Base-by-base conservation (phyloP, 2,888 invertebrate genomes). In the Gymnoscelis rufifasciata region DNA sequence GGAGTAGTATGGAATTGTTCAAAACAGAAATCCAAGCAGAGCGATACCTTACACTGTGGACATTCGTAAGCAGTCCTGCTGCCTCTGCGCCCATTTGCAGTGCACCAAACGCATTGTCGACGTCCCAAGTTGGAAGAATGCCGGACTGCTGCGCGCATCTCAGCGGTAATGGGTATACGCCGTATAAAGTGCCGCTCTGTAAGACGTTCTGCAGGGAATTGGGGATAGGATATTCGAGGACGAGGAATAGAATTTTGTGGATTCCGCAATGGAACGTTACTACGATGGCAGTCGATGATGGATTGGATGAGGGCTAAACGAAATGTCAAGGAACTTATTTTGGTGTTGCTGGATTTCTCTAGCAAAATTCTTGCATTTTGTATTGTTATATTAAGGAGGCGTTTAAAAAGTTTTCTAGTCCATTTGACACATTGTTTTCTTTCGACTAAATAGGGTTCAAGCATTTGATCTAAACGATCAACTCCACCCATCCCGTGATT, bases 401-500 rank as follows among this genome's bases (percentile, higher is more conserved):
- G 39, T 39, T 43, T 43, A 29, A 43, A 48, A 14, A 48, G 28
- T 37, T 48, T 48, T 26, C 14, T 31, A 12, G 19, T 27, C 35
- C 47, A 47, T 40, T 41, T 40, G 23, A n/a, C 12, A 33, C 43
- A 39, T 33, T 28, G 39, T 31, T 43, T 48, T 14, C 48, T n/a
- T 28, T 48, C 48, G 8, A 48, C 19, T 14, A 48, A 37, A 13
- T 48, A 44, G 8, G 40, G 43, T 23, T 43, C 39, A 13, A 48
- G 48, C 39, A 43, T 43, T 31, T 47, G 42, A 38, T 47, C 47
- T 7, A 33, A 8, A 38, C 26, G 38, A 38, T 47, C 47, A 23
- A 43, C 47, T 19, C 43, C 47, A 38, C 47, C 47, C 47, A 47
- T 43, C 14, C 23, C 33, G 7, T 35, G 26, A 27, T 47, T 43